Percentiles rank a stretch among this genome's conserved stretches.
These are phyloP conservation scores for Montipora foliosa DNA, from an alignment of 64 coral and sea anemone genomes.

Conservation along the genomic window DNA sequence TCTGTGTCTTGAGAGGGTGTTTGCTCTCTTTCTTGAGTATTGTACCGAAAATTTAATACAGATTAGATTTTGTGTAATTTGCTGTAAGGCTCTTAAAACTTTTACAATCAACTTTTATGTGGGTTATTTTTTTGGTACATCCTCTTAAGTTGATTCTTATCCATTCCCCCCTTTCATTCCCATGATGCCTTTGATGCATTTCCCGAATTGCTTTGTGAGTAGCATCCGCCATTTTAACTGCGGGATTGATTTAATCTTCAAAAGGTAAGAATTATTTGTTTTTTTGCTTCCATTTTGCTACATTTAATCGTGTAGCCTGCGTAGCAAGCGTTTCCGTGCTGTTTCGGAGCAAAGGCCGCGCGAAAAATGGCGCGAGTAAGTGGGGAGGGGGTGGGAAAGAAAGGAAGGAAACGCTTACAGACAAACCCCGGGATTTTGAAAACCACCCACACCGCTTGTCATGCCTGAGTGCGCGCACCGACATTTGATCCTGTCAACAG, in stretches of 20 bases:
- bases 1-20: background rate
- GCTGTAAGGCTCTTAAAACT: background rate
- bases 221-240: background rate
- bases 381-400: background rate
- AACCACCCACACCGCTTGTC: background rate
- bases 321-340: too few species aligned
- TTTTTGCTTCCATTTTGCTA: background rate
- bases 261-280: background rate
- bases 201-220: background rate
- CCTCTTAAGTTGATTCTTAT: background rate
- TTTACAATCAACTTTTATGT: too few species aligned
- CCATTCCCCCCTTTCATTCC: background rate
- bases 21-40: background rate
- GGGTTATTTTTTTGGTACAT: too few species aligned
- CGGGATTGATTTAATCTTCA: background rate
- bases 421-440: slow-evolving; percentile 32
- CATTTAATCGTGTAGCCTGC: background rate
- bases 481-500: background rate
- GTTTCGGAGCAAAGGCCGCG: background rate
- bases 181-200: background rate
- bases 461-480: too few species aligned
- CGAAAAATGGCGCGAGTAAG: background rate
- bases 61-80: background rate
- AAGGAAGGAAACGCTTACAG: slow-evolving; percentile 14
- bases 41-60: background rate